These are phyloP conservation scores for Lepilemur septentrionalis DNA, from an alignment of 2,797 vertebrate species.

Conservation along the genomic window DNA sequence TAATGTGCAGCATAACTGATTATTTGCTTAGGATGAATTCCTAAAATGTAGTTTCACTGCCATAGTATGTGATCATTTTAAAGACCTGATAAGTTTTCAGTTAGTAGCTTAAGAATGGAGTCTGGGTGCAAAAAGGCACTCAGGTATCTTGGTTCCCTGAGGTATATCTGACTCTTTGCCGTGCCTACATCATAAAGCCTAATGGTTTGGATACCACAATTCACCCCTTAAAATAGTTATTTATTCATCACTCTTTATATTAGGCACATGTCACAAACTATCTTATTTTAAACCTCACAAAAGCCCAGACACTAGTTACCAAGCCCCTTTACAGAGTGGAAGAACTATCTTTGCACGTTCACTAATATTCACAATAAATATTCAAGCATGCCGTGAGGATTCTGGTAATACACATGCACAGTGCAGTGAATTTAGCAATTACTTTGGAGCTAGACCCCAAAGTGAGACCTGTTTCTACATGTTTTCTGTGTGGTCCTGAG, in stretches of 20 bases:
- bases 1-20: not conserved
- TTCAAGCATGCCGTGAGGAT: not conserved
- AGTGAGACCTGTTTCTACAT: not conserved
- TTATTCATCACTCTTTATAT: no score
- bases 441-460: not conserved
- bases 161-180: not conserved
- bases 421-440: rapidly evolving
- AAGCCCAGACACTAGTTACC: not conserved
- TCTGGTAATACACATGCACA: not conserved
- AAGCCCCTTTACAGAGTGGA: not conserved
- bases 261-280: not conserved
- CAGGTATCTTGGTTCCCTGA: not conserved
- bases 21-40: not conserved
- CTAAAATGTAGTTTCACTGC: not conserved
- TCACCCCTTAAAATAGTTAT: no score
- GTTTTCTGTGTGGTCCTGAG: not conserved
- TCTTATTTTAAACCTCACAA: not conserved
- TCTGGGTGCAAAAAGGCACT: not conserved
- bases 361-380: not conserved
- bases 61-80: not conserved
- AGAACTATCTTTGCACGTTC: rapidly evolving
- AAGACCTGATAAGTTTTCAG: not conserved
- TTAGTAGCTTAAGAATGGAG: not conserved
- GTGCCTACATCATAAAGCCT: not conserved
- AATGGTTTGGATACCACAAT: not conserved